These are phyloP conservation scores for Muscicapa comitata DNA, from an alignment of 2,797 vertebrate genomes.

Conservation along the genomic window DNA sequence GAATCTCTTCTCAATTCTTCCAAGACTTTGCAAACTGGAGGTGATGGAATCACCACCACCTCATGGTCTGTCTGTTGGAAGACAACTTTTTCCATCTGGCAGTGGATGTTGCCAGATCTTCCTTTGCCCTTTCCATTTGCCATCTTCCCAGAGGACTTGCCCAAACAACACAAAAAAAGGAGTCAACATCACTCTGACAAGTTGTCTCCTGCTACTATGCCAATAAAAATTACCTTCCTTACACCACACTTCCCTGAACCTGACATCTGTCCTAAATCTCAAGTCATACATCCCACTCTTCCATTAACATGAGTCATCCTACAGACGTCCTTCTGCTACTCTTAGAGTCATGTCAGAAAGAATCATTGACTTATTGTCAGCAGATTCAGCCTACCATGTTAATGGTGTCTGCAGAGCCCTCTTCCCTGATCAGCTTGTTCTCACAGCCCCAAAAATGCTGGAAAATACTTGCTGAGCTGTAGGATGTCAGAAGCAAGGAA, in stretches of 20 bases:
- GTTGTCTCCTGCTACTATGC: conserved; percentile 43
- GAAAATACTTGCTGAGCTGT: conserved; percentile 4
- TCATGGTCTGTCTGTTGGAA: neutral
- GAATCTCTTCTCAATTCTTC: neutral
- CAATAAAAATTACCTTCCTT: conserved; percentile 45
- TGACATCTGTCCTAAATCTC: conserved; percentile 65
- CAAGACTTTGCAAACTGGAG: neutral
- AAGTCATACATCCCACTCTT: conserved; percentile 44
- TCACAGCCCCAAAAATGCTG: conserved; percentile 1
- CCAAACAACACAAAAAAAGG: conserved; percentile 19
- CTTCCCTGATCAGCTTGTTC: neutral
- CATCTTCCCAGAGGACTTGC: conserved; percentile 2
- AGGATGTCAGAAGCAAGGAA: neutral
- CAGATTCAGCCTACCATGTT: conserved; percentile 37
- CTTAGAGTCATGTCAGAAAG: conserved; percentile 32
- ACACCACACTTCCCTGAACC: conserved; percentile 26
- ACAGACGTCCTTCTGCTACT: conserved; percentile 32
- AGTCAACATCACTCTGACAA: conserved; percentile 53
- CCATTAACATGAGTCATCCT: conserved; percentile 53
- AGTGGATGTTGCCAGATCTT: neutral
- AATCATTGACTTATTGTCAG: conserved; percentile 71
- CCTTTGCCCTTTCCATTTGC: conserved; percentile 6
- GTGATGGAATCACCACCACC: neutral
- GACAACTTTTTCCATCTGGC: neutral
- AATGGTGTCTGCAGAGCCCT: conserved; percentile 49